Conservation (phyloP, 2,113 vertebrate species). For the Scophthalmus maximus region DNA sequence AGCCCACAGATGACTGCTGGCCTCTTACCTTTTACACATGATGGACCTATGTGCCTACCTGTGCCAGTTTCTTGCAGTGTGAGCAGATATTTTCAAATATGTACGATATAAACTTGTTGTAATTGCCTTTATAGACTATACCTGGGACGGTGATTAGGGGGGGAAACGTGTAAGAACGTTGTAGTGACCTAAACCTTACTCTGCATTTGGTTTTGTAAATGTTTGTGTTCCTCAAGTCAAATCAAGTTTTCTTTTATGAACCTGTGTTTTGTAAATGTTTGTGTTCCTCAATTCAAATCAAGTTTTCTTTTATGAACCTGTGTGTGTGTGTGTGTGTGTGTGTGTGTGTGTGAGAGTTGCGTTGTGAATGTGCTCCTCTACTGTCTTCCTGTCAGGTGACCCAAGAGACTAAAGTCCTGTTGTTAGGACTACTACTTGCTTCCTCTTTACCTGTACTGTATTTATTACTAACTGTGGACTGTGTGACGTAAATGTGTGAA, state of each 20-base stretch:
- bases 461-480: slow-evolving; percentile 73
- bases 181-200: slow-evolving; percentile 29
- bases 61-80: slow-evolving; percentile 21
- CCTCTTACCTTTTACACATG: slow-evolving; percentile 37
- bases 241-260: neutral
- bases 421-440: slow-evolving; percentile 48
- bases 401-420: slow-evolving; percentile 40
- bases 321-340: slow-evolving; percentile 1
- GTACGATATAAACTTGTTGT: slow-evolving; percentile 39
- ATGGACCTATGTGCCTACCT: slow-evolving; percentile 68
- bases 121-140: slow-evolving; percentile 54
- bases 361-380: slow-evolving; percentile 51
- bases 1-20: neutral
- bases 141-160: slow-evolving; percentile 1
- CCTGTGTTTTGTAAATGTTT: neutral
- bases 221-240: slow-evolving; percentile 30
- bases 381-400: slow-evolving; percentile 45
- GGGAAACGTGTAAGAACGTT: neutral
- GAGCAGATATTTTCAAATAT: slow-evolving; percentile 36
- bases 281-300: slow-evolving; percentile 19
- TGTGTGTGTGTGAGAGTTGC: slow-evolving; percentile 2
- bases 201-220: slow-evolving; percentile 30
- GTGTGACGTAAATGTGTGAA: slow-evolving; percentile 55
- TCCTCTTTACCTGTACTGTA: slow-evolving; percentile 69
- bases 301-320: slow-evolving; percentile 18